A percentile compares a stretch with the other conserved stretches of the same genome.
These are phyloP conservation scores for Carettochelys insculpta DNA, from an alignment of 2,113 vertebrate genomes.

Conservation along the genomic window DNA sequence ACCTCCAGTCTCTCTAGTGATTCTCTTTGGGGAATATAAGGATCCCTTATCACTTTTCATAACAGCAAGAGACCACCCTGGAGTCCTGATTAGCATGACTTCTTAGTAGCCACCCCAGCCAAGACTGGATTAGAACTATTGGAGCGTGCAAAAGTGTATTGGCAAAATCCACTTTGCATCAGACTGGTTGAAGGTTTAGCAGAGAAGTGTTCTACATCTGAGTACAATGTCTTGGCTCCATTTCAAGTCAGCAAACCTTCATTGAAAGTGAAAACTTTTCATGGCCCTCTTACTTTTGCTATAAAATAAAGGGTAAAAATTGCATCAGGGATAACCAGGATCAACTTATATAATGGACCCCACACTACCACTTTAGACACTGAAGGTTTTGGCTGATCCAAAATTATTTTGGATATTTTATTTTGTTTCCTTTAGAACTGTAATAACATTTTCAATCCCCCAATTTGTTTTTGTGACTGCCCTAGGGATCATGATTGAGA, in stretches of 20 bases:
- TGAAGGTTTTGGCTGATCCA: background rate
- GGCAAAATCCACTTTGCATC: slow-evolving; percentile 54
- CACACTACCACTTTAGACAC: background rate
- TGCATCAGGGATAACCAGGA: background rate
- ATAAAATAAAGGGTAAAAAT: background rate
- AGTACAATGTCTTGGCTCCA: slow-evolving; percentile 59
- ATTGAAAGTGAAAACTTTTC: slow-evolving; percentile 40
- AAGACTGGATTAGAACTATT: background rate
- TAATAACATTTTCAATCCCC: background rate
- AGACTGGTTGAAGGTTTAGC: slow-evolving; percentile 32
- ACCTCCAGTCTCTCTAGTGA: background rate
- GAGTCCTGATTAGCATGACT: background rate
- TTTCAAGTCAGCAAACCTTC: slow-evolving; percentile 19
- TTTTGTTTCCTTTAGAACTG: background rate
- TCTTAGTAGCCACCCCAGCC: background rate
- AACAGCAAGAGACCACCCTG: background rate
- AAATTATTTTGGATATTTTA: background rate
- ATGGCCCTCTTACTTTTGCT: background rate
- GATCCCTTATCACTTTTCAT: background rate
- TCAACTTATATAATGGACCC: background rate
- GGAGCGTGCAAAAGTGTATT: background rate
- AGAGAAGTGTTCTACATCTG: slow-evolving; percentile 61
- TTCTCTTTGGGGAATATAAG: background rate
- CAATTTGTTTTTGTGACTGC: background rate
- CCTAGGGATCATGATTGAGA: background rate